Conservation (phyloP, 2,888 invertebrate genomes). For the Hypomecis punctinalis region DNA sequence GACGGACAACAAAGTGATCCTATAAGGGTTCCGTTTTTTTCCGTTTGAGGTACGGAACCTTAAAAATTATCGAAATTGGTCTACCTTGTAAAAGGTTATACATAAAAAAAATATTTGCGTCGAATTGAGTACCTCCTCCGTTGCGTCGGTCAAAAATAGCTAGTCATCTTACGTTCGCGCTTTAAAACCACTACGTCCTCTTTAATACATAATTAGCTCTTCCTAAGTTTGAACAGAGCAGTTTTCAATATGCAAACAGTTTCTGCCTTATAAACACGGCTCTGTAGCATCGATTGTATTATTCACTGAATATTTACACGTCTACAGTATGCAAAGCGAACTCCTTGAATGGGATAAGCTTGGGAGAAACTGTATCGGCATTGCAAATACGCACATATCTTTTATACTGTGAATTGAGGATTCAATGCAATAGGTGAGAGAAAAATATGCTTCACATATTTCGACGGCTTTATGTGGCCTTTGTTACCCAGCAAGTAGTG, state of each 20-base stretch:
- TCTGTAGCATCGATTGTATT: conserved; percentile 27
- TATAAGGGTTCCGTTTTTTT: too few species aligned
- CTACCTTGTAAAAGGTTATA: too few species aligned
- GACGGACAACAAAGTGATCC: too few species aligned
- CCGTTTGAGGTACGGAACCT: too few species aligned
- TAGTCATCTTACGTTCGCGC: too few species aligned
- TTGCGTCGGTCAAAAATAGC: too few species aligned
- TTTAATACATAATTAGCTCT: not conserved
- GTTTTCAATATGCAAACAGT: conserved; percentile 16
- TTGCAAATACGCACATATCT: conserved; percentile 26
- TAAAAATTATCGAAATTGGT: too few species aligned
- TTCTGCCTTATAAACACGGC: conserved; percentile 12
- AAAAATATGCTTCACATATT: conserved; percentile 10
- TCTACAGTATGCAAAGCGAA: conserved; percentile 29
- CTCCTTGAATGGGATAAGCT: conserved; percentile 30
- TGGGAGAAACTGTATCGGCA: conserved; percentile 26
- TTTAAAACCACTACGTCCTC: too few species aligned
- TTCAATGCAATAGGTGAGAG: conserved; percentile 15
- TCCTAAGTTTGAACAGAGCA: not conserved
- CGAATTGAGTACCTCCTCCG: too few species aligned
- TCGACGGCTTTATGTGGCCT: not conserved
- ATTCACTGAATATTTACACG: conserved; percentile 34
- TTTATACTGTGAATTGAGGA: conserved; percentile 15
- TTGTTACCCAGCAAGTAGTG: not conserved
- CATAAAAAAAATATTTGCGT: too few species aligned